Evolutionary conservation across 2,797 vertebrate genomes (phyloP), one percentile per base, ranked within the genome.

Genomic region (Ctenopoma kingsleyae): DNA sequence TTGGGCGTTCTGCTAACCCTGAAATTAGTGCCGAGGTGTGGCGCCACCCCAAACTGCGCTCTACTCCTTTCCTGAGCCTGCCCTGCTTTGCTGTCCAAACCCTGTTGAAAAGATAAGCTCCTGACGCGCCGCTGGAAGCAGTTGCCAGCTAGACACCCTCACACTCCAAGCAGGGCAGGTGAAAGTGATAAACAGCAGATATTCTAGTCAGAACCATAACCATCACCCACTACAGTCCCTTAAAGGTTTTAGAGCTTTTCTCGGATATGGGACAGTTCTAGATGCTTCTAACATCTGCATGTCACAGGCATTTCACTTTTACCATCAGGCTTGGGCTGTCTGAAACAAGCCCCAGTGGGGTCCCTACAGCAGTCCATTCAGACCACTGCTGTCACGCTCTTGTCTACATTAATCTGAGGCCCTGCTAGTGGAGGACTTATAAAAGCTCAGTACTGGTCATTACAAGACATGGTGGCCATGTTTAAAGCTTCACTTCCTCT

Each of bases 11-110:
- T 89, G 89, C 93, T 92, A 91, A 92, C 92, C 93, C 94, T 95
- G 92, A 95, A 94, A 95, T 95, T 94, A 95, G 88, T 89, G 89
- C 76, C 67, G 92, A 93, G 93, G 94, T 95, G 91, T 90, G 91
- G 90, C 86, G 67, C 89, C 89, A 91, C 92, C 93, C 87, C 87
- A 91, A 92, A 93, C 90, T 83, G 88, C 67, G 88, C 86, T 80
- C 81, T 40, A 48, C 82, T 85, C 83, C 83, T 79, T 67, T 20
- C 54, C 80, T 56, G 74, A 84, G 82, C 79, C 79, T 67, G 57
- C 67, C 67, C 85, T 84, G 86, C 88, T 92, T 93, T 67, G 85
- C 78, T 85, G 81, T 88, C 85, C 77, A 78, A 87, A 84, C 87
- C 87, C 83, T 84, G 81, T 89, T 83, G 85, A 89, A 85, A 89